phyloP scores from a whole-genome alignment of 2,888 invertebrate genomes.

The Ashinkailepas kermadecensis region DNA sequence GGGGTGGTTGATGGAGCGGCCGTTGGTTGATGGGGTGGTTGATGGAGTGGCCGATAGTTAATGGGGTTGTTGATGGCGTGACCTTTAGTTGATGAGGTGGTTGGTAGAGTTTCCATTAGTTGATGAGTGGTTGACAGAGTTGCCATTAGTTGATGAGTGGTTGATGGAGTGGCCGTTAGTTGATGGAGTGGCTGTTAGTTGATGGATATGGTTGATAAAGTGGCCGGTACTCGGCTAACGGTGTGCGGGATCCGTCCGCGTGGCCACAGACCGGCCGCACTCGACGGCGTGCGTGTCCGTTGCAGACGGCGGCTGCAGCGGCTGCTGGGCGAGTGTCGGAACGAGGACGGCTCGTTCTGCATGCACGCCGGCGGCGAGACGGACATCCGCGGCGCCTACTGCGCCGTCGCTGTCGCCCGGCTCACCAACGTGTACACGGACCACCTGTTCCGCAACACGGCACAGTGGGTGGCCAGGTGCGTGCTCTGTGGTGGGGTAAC shows the following conservation, averaged over 20 bases:
- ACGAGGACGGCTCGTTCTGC: conserved; percentile 79
- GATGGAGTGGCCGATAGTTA: too few relatives aligned
- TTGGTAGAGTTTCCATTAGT: too few relatives aligned
- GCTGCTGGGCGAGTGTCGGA: conserved; percentile 69
- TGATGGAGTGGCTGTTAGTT: too few relatives aligned
- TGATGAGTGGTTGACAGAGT: too few relatives aligned
- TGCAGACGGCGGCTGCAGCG: conserved; percentile 42
- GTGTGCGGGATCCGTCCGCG: too few relatives aligned
- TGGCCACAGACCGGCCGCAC: not conserved
- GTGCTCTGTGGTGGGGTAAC: too few relatives aligned
- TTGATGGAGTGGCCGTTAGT: too few relatives aligned
- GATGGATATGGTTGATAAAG: not conserved
- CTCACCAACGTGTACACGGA: conserved; percentile 67
- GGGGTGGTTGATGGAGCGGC: too few relatives aligned
- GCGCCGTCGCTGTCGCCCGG: conserved; percentile 84
- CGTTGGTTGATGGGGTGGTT: too few relatives aligned
- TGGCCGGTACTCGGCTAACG: not conserved
- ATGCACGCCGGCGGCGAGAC: conserved; percentile 89
- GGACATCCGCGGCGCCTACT: conserved; percentile 93
- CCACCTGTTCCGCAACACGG: conserved; percentile 72
- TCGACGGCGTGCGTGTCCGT: not conserved
- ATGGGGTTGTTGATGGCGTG: too few relatives aligned
- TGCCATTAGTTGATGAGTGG: too few relatives aligned
- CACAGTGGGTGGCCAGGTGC: conserved; percentile 78
- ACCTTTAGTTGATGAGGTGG: too few relatives aligned